These are phyloP conservation scores for Tipula helvola DNA, from an alignment of 2,888 invertebrate genomes.

Conservation along the genomic window DNA sequence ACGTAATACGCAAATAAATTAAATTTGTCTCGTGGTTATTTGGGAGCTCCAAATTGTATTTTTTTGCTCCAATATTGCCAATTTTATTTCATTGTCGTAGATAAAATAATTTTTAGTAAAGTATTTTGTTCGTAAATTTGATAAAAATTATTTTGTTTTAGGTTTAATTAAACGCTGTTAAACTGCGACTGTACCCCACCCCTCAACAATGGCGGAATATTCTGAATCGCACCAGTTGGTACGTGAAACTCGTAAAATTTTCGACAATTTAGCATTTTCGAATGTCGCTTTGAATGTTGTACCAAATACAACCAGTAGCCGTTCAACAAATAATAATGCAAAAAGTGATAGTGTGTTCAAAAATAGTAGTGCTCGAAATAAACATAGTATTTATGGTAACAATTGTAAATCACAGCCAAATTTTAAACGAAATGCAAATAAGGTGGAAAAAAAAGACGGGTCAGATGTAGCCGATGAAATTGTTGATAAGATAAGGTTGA, in stretches of 20 bases:
- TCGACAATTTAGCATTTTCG: neutral
- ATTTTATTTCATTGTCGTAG: neutral
- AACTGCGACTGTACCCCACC: neutral
- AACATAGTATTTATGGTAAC: neutral
- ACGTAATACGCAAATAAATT: too few species aligned
- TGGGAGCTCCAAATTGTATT: too few species aligned
- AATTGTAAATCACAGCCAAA: neutral
- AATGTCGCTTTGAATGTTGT: neutral
- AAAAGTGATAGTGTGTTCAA: neutral
- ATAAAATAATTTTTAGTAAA: neutral
- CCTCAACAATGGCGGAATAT: neutral
- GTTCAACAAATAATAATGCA: neutral
- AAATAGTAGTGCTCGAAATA: neutral
- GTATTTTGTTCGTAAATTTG: neutral
- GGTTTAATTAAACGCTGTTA: neutral
- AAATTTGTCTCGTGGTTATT: too few species aligned
- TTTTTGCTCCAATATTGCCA: too few species aligned
- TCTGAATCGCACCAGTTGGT: neutral
- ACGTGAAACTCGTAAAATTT: neutral
- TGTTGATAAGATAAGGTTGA: neutral
- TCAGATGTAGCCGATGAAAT: neutral
- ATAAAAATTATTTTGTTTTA: neutral
- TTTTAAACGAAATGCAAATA: neutral
- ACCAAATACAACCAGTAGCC: neutral
- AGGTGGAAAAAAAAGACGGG: neutral